Evolutionary conservation across 2,797 vertebrate species (phyloP), one percentile per base, ranked within the genome.

Genomic region (Neosalanx taihuensis): DNA sequence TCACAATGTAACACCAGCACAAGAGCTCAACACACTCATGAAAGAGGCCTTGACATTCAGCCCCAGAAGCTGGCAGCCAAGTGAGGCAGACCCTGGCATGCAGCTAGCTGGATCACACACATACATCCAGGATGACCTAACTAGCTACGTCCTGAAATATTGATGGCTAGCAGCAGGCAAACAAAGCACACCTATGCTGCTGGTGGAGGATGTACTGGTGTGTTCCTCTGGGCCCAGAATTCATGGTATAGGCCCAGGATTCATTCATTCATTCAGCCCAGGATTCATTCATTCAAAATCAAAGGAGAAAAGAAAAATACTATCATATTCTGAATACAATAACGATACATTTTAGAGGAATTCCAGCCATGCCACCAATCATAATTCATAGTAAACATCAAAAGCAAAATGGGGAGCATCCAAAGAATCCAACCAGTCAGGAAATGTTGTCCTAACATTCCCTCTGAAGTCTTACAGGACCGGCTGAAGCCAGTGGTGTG

Each of bases 131-230:
- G 41, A 46, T 46, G 64, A 82, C 75, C 74, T 77, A 63, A 70
- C 23, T 7, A 10, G 63, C 37, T 70, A 75, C 66, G 75, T 76
- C 17, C 72, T 85, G 60, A 85, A 88, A 80, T 78, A 87, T 87
- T 79, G 31, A 86, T 70, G 61, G 80, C 61, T 17, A 30, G 59
- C 53, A 62, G 83, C 66, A 6, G 57, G 13, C 78, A 72, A 1
- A 73, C 63, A 26, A 49, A 60, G 66, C 69, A 66, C 46, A 66
- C 74, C 49, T 73, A 17, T 31, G 30, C 26, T 35, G 15, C 9
- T 49, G 23, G 15, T 35, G 15, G n/a, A 23, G 41, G 15, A 37
- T 37, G 33, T 29, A 10, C 5, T 13, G 3, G n/a, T 64, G 31
- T 64, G 31, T 20, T 37, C n/a, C 62, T 37, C 62, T 64, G n/a